Conservation (phyloP, 2,113 vertebrate genomes). For the Festucalex cinctus region DNA sequence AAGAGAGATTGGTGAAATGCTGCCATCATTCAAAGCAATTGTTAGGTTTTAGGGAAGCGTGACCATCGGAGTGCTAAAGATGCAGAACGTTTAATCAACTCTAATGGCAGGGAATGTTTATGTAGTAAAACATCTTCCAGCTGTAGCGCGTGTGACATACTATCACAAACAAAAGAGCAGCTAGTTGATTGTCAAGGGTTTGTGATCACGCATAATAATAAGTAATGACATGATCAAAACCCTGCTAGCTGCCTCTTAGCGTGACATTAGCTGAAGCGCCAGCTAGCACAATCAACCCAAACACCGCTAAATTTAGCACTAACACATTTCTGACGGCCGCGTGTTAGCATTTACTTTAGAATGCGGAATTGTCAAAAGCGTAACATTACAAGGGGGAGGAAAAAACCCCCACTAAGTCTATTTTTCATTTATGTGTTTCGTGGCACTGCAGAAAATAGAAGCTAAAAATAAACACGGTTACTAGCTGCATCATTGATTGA, state of each 20-base stretch:
- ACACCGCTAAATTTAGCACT: not conserved
- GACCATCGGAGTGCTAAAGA: constrained; percentile 21
- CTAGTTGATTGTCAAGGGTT: constrained; percentile 1
- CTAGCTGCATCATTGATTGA: constrained; percentile 67
- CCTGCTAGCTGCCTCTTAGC: constrained; percentile 43
- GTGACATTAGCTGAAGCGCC: constrained; percentile 26
- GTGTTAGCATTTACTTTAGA: not conserved
- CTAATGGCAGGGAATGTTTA: not conserved
- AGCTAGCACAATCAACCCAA: constrained; percentile 29
- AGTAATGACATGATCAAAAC: constrained; percentile 21
- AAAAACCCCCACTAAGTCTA: not conserved
- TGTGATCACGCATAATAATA: not conserved
- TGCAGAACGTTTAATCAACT: constrained; percentile 14
- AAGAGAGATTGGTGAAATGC: not conserved
- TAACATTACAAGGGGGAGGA: not conserved
- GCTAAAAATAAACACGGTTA: constrained; percentile 71
- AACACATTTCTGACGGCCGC: not conserved
- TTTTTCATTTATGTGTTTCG: not conserved
- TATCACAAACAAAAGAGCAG: not conserved
- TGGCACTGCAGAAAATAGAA: constrained; percentile 53
- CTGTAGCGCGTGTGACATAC: not conserved
- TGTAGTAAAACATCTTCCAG: not conserved
- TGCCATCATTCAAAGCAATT: not conserved
- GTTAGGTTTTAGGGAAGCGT: constrained; percentile 1
- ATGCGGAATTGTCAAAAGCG: not conserved